Evolutionary conservation across 92 coral and sea anemone species (phyloP).

Genomic region (Isaurus tuberculatus): DNA sequence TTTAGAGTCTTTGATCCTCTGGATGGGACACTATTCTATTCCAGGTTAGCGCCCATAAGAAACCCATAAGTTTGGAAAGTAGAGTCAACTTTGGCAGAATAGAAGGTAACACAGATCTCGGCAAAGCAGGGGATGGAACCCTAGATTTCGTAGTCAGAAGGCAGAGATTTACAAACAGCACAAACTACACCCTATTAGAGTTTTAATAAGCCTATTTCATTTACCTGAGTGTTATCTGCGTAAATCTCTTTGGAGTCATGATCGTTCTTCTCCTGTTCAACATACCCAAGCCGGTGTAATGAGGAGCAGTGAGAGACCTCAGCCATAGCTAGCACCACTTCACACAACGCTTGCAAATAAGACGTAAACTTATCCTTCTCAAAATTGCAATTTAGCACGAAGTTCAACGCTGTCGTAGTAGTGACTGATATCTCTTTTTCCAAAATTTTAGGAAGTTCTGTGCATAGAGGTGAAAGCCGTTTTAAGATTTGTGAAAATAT

Average conservation of each 20-base stretch:
- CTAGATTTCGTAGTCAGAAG: too few species aligned
- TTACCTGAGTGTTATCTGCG: constrained; percentile 21
- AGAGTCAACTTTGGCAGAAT: too few species aligned
- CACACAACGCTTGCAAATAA: constrained; percentile 91
- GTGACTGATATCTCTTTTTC: constrained; percentile 93
- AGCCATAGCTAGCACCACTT: constrained; percentile 79
- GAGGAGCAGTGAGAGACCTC: constrained; percentile 63
- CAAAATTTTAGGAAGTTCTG: constrained; percentile 86
- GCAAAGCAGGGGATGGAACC: too few species aligned
- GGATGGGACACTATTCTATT: too few species aligned
- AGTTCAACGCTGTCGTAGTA: constrained; percentile 83
- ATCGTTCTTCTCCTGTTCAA: constrained; percentile 13
- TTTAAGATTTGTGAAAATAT: constrained; percentile 61
- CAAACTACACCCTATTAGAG: background rate
- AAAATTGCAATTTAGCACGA: constrained; percentile 90
- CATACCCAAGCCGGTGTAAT: background rate
- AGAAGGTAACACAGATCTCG: too few species aligned
- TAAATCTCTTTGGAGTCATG: constrained; percentile 5
- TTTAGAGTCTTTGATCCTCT: too few species aligned
- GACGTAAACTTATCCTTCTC: constrained; percentile 94
- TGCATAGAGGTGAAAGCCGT: constrained; percentile 75
- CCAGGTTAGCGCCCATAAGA: too few species aligned
- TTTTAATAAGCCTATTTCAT: background rate
- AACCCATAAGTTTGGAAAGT: too few species aligned
- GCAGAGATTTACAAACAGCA: too few species aligned